phyloP scores from a whole-genome alignment of 1,140 invertebrate species.

The Venturia canescens region DNA sequence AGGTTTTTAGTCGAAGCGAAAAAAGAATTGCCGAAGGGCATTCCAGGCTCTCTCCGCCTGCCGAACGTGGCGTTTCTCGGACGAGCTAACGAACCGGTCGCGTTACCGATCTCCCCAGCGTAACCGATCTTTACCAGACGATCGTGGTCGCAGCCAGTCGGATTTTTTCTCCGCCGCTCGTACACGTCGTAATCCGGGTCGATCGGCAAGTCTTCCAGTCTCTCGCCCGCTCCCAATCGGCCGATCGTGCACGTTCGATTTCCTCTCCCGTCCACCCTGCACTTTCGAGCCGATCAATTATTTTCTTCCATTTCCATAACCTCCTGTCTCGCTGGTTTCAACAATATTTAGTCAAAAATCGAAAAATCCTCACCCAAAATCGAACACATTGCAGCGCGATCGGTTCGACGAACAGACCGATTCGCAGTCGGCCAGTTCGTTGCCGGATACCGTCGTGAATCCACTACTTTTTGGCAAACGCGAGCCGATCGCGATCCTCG shows the following conservation, averaged over 20 bases:
- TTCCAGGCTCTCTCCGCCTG: background rate
- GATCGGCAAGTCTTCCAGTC: constrained; percentile 69
- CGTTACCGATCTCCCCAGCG: constrained; percentile 38
- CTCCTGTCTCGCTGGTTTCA: background rate
- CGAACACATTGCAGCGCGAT: constrained; percentile 65
- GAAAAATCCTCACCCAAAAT: constrained; percentile 67
- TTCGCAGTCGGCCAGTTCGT: constrained; percentile 68
- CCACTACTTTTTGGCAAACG: constrained; percentile 61
- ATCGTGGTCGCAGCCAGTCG: constrained; percentile 46
- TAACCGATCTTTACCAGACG: constrained; percentile 44
- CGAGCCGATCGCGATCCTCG: constrained; percentile 69
- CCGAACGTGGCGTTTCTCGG: background rate
- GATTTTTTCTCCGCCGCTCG: constrained; percentile 64
- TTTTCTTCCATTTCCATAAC: background rate
- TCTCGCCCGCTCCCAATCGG: constrained; percentile 64
- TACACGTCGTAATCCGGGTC: constrained; percentile 82
- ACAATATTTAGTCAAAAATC: background rate
- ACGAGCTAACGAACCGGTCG: background rate
- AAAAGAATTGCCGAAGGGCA: constrained; percentile 37
- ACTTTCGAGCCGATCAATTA: constrained; percentile 50
- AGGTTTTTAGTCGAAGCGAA: background rate
- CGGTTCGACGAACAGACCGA: constrained; percentile 65
- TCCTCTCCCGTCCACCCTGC: constrained; percentile 79
- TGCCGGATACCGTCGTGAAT: constrained; percentile 56
- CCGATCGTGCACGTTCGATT: constrained; percentile 81